phyloP scores from a whole-genome alignment of 2,113 vertebrate genomes.

The Prolemur simus region DNA sequence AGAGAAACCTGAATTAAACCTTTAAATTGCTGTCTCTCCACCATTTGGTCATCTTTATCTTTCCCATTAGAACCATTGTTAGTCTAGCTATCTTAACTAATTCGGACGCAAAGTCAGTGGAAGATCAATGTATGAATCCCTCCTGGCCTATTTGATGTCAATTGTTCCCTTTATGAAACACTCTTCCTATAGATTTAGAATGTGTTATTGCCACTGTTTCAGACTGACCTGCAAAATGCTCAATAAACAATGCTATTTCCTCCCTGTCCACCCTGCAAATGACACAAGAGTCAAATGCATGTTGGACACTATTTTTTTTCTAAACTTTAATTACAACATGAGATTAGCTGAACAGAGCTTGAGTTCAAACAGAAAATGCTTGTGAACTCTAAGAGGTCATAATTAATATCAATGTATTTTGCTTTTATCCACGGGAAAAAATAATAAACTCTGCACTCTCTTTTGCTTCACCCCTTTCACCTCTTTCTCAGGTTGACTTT shows the following conservation, averaged over 20 bases:
- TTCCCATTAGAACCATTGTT: constrained; percentile 48
- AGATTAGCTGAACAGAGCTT: not conserved
- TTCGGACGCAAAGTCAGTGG: not conserved
- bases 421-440: not conserved
- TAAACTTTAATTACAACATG: not conserved
- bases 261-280: not conserved
- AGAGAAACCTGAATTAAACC: constrained; percentile 1
- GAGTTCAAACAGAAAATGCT: not conserved
- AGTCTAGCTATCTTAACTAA: not conserved
- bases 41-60: constrained; percentile 15
- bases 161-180: constrained; percentile 29
- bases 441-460: not conserved
- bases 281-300: not conserved
- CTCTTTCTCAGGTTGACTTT: not conserved
- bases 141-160: not conserved
- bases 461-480: not conserved
- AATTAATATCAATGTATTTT: not conserved
- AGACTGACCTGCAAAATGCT: not conserved
- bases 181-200: not conserved
- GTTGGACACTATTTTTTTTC: not conserved
- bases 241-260: not conserved
- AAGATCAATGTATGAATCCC: constrained; percentile 47
- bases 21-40: not conserved
- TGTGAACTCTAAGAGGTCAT: not conserved
- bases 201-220: not conserved